A percentile compares a stretch with the other conserved stretches of the same genome.
phyloP scores from a whole-genome alignment of 2,113 vertebrate species.

The Falco punctatus region DNA sequence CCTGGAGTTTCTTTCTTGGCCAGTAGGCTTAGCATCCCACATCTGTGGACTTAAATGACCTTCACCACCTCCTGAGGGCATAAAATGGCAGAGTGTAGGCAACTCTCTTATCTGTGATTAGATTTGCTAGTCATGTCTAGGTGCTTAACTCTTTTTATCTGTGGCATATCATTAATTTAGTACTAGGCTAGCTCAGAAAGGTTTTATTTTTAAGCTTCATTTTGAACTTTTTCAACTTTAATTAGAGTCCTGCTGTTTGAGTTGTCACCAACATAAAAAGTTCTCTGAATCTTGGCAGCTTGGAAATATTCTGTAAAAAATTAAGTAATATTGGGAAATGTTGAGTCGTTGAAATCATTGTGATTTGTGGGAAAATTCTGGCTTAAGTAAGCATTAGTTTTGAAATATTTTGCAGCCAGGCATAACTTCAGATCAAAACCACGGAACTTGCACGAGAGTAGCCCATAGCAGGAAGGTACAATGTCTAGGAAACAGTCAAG shows the following conservation, averaged over 20 bases:
- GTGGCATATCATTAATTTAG: neutral
- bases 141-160: conserved; percentile 14
- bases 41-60: conserved; percentile 50
- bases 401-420: neutral
- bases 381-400: neutral
- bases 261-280: neutral
- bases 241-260: neutral
- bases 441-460: neutral
- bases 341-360: neutral
- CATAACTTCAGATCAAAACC: neutral
- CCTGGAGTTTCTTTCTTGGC: conserved; percentile 21
- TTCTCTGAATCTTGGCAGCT: neutral
- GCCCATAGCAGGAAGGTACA: neutral
- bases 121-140: neutral
- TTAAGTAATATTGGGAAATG: neutral
- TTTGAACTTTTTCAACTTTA: neutral
- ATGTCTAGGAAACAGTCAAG: neutral
- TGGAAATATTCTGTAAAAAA: neutral
- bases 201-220: neutral
- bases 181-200: neutral
- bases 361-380: conserved; percentile 4
- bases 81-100: conserved; percentile 37
- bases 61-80: neutral
- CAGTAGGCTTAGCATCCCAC: neutral
- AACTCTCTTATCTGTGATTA: conserved; percentile 26